Base-by-base conservation (phyloP, 2,888 invertebrate species). In the Hedya salicella region DNA sequence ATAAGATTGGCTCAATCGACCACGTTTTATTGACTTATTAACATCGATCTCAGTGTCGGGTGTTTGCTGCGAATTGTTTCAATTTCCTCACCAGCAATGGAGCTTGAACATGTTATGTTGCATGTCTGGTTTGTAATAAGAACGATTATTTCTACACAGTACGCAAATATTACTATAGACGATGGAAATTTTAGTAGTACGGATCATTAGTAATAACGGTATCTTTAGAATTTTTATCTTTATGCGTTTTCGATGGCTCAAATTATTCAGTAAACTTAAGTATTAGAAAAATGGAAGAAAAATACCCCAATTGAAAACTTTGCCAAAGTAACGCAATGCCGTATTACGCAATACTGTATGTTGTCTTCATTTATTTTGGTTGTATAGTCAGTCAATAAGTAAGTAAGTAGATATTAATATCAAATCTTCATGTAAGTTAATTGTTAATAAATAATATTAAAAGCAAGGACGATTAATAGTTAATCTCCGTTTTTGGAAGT, bases 11-110 rank as follows among this genome's bases (percentile, higher is more conserved):
- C 78, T 80, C 86, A 85, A 87, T 88, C 86, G 87, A 79, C 81
- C 82, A 79, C 81, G 83, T 81, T 89, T 89, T 88, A 88, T 87
- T 86, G 88, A 87, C 88, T 88, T 89, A 89, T 89, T 89, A 88
- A 88, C 71, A 89, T 88, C 82, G 87, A 88, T 88, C 82, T 87
- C 82, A 82, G 77, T 80, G 82, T 85, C 81, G 77, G 79, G 79
- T 80, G 79, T 76, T 81, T 77, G 77, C 75, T 77, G 70, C 67
- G 77, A 82, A 75, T 76, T 74, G 77, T 60, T 52, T 62, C 57
- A 63, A 63, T 66, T 66, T 66, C 66, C 61, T 66, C 54, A 39
- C 46, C 40, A 30, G 13, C 48, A 53, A 66, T 66, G 48, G 53
- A 53, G 60, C 54, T 32, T 32, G 17, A 61, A 54, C 65, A 65